Percentiles rank a stretch among this genome's conserved stretches.
Evolutionary conservation across 2,113 vertebrate species (phyloP).

Genomic region (Rhabdornis inornatus): DNA sequence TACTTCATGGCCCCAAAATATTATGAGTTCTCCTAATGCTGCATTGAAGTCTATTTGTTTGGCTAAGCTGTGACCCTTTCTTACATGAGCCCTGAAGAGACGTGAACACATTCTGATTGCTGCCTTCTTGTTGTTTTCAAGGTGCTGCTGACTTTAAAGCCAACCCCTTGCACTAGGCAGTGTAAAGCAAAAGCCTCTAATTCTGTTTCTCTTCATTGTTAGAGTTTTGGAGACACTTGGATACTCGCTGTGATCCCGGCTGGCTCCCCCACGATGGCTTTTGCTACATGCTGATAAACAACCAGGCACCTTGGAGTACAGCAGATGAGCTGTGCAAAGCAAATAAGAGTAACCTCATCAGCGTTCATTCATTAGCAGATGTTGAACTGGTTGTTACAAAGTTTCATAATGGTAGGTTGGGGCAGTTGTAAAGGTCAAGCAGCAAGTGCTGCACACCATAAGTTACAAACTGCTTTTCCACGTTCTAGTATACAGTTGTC

Average conservation of each 20-base stretch:
- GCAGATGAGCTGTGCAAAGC: conserved; percentile 72
- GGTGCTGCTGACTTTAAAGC: background rate
- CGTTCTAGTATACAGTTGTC: rapidly evolving
- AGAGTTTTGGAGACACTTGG: conserved; percentile 78
- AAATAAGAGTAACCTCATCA: conserved; percentile 75
- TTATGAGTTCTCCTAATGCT: background rate
- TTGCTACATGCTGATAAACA: conserved; percentile 81
- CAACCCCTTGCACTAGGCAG: background rate
- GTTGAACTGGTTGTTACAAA: conserved; percentile 83
- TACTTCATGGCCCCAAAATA: background rate
- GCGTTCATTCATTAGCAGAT: conserved; percentile 85
- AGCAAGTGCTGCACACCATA: background rate
- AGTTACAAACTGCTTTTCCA: background rate
- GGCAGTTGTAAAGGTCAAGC: background rate
- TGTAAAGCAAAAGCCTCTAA: background rate
- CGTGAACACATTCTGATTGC: background rate
- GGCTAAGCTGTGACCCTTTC: background rate
- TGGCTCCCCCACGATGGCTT: conserved; percentile 86
- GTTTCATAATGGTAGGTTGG: conserved; percentile 77
- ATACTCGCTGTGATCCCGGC: conserved; percentile 75
- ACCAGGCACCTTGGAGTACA: conserved; percentile 29
- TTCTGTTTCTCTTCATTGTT: background rate
- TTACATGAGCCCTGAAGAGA: background rate
- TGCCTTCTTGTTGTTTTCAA: background rate
- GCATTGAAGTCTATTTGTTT: background rate